Base-by-base conservation (phyloP, 2,797 vertebrate species). In the Falco biarmicus region DNA sequence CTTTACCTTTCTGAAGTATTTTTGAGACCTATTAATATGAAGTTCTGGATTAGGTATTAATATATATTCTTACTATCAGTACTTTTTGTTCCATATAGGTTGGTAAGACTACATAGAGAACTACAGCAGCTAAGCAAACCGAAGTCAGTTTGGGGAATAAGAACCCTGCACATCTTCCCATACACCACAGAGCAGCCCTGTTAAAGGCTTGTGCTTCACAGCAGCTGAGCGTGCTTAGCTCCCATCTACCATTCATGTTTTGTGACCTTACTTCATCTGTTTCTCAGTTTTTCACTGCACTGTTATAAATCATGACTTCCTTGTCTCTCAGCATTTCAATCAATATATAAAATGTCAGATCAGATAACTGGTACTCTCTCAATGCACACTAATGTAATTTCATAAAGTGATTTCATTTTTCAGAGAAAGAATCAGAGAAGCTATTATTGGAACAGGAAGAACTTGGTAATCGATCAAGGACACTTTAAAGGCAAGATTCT, bases 401-500 rank as follows among this genome's bases (percentile, higher is more conserved):
- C 56, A 80, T 91, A 91, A 95, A 79, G 70, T 16, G 51, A 96
- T 87, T 87, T 54, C 75, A 57, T 90, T 89, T 93, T 92, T 87
- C 78, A 92, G 86, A 95, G 51, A 47, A 94, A 90, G 41, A 77
- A 68, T 43, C 50, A 63, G 50, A 89, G 81, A 71, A 92, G 78
- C 75, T 89, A 89, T 92, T 89, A 93, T 28, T 77, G 68, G 75
- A 92, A 80, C 81, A 85, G 81, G 90, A 94, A 96, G 84, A 87
- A 90, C 29, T 4, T 34, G 51, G 21, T 50, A 78, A 90, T 94
- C 5, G 0, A 90, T 93, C 74, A 90, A 91, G 75, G 65, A 69
- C 71, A 81, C 28, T 87, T 87, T 61, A 89, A 87, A 89, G 57
- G 43, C 47, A 92, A 87, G 92, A 90, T 83, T 87, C 41, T 84